Evolutionary conservation across 2,797 vertebrate genomes (phyloP).

Genomic region (Linurgus olivaceus): DNA sequence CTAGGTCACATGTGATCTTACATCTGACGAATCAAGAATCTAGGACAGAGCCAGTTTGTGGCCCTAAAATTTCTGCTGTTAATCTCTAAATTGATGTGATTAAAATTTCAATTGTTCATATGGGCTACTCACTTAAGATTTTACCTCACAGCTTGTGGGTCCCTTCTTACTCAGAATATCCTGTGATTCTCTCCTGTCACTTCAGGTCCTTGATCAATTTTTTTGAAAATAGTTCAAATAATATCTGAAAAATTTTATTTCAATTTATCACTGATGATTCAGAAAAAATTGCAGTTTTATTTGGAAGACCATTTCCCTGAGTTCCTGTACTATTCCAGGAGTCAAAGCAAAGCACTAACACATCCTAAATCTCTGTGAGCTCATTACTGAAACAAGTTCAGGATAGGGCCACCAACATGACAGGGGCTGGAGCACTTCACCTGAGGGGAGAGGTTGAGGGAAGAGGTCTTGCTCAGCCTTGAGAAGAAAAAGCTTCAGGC

Average conservation of each 20-base stretch:
- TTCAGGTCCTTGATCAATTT: not conserved
- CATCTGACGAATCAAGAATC: not conserved
- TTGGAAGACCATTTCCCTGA: not conserved
- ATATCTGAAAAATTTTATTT: not conserved
- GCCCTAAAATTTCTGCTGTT: not conserved
- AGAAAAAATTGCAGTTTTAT: not conserved
- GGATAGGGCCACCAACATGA: not conserved
- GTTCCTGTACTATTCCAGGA: not conserved
- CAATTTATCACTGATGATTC: not conserved
- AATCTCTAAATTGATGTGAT: not conserved
- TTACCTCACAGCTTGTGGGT: fast-evolving
- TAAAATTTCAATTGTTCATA: not conserved
- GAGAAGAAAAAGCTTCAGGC: not conserved
- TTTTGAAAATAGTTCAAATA: not conserved
- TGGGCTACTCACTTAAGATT: not conserved
- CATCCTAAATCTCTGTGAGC: not conserved
- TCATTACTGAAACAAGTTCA: not conserved
- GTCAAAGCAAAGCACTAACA: not conserved
- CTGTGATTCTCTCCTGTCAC: not conserved
- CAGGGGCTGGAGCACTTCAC: not conserved
- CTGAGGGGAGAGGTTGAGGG: not conserved
- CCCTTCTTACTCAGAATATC: not conserved
- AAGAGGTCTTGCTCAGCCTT: not conserved
- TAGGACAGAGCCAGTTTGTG: not conserved
- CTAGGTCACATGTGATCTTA: not conserved